Conservation (phyloP, 1,140 invertebrate genomes). For the Cherax quadricarinatus region DNA sequence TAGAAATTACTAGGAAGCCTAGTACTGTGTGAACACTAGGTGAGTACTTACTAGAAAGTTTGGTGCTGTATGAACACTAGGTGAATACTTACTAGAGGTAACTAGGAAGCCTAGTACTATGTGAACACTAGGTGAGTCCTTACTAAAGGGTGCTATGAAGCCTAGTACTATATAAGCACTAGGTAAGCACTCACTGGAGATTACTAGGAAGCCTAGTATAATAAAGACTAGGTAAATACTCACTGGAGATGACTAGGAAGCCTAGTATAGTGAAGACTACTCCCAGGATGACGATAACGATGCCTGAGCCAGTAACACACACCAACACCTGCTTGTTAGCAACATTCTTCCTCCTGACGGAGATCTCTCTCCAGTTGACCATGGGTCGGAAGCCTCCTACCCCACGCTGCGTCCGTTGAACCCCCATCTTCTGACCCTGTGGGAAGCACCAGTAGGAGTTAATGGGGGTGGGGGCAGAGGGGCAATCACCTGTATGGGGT, state of each 20-base stretch:
- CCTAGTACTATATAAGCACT: no score
- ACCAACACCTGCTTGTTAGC: slow-evolving; percentile 46
- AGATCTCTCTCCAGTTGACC: slow-evolving; percentile 60
- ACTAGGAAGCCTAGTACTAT: no score
- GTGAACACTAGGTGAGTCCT: no score
- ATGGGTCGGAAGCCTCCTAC: slow-evolving; percentile 54
- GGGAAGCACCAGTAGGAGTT: background rate
- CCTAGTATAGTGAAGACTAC: slow-evolving; percentile 30
- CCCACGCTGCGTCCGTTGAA: background rate
- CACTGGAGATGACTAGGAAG: slow-evolving; percentile 62
- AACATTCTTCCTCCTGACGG: slow-evolving; percentile 30
- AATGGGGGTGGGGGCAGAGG: no score
- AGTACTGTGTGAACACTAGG: no score
- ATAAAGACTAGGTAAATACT: slow-evolving; percentile 23
- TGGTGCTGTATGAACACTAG: no score
- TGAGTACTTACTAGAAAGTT: no score
- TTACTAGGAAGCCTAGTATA: slow-evolving; percentile 49
- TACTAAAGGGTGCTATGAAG: no score
- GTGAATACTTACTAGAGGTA: no score
- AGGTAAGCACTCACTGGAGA: slow-evolving; percentile 43
- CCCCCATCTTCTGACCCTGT: slow-evolving; percentile 19
- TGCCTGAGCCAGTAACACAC: slow-evolving; percentile 41
- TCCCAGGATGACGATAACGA: slow-evolving; percentile 45
- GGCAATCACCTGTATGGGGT: no score
- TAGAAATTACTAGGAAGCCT: no score